Evolutionary conservation across 1,140 invertebrate species (phyloP).

Genomic region (Lepeophtheirus salmonis): DNA sequence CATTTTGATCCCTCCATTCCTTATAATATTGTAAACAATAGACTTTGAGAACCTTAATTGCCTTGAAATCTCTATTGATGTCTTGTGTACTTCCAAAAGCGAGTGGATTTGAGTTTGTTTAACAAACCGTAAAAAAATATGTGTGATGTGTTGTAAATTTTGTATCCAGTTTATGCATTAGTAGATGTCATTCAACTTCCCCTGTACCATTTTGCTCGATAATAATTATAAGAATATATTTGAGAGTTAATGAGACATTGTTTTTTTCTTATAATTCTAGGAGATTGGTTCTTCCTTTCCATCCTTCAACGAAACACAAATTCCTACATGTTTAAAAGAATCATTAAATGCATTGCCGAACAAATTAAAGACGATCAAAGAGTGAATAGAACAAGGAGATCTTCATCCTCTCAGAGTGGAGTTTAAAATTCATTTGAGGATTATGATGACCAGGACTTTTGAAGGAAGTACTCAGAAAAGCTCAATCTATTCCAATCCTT

Average conservation of each 20-base stretch:
- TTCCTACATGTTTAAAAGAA: neutral
- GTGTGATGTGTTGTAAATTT: neutral
- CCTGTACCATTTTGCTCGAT: neutral
- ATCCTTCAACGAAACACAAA: neutral
- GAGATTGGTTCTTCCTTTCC: conserved; percentile 8
- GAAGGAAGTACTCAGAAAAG: no score
- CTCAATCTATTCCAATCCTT: no score
- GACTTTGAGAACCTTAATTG: no score
- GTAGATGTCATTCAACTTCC: neutral
- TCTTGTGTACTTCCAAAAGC: no score
- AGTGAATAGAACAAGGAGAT: no score
- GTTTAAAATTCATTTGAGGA: no score
- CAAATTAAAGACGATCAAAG: no score
- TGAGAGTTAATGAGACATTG: neutral
- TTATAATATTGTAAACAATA: no score
- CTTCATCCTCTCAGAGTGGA: no score
- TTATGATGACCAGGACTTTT: no score
- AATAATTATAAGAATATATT: neutral
- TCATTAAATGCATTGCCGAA: neutral
- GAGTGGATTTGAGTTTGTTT: neutral
- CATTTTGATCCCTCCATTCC: no score
- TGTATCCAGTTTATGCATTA: neutral
- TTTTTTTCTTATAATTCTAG: neutral
- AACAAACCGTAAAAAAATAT: neutral
- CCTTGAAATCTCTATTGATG: no score